Conservation (phyloP, 2,797 vertebrate species). For the Girardinus metallicus region DNA sequence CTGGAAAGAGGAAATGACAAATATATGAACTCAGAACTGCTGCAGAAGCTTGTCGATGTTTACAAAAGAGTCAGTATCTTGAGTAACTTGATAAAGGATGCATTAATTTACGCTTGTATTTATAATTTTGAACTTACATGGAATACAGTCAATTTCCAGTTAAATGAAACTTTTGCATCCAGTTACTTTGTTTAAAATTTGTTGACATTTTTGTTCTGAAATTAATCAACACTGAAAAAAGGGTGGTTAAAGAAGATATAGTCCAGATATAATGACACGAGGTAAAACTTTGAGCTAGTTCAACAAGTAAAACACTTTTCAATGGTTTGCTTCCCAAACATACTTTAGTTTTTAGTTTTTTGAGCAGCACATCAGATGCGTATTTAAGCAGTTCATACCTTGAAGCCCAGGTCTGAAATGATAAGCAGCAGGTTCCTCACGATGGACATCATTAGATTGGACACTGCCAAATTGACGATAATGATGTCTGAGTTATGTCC, state of each 20-base stretch:
- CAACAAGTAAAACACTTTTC: not conserved
- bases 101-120: not conserved
- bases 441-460: constrained; percentile 82
- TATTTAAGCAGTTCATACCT: constrained; percentile 64
- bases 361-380: not conserved
- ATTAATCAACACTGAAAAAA: not conserved
- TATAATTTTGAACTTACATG: not conserved
- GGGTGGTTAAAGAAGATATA: not conserved
- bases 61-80: not conserved
- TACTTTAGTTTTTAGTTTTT: not conserved
- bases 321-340: not conserved
- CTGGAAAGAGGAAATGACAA: not conserved
- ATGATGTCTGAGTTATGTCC: constrained; percentile 81
- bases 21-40: not conserved
- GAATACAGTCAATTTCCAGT: not conserved
- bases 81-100: not conserved
- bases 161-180: not conserved
- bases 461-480: constrained; percentile 83
- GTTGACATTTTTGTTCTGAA: not conserved
- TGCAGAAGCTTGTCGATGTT: not conserved
- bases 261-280: not conserved
- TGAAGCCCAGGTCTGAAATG: constrained; percentile 74
- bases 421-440: constrained; percentile 79
- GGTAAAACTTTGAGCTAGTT: not conserved
- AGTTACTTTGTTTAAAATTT: not conserved